Evolutionary conservation across 2,113 vertebrate genomes (phyloP), one percentile per base, ranked within the genome.

Genomic region (Castor canadensis): DNA sequence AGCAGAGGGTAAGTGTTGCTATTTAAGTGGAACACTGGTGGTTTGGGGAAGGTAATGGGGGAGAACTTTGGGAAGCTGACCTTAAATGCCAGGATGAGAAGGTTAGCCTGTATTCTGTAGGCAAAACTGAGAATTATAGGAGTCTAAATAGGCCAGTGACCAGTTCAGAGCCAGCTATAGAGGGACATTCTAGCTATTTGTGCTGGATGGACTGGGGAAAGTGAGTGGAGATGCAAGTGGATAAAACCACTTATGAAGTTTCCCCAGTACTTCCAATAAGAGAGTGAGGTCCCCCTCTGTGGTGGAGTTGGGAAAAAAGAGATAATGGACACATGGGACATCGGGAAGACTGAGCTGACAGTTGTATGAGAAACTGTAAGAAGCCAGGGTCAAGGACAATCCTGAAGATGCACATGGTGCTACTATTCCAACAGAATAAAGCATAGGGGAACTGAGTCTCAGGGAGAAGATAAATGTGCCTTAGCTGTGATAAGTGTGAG

Each of bases 1-100:
- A 82, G 13, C 11, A 64, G 64, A 89, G 47, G 64, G 45, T 35
- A 84, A 72, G n/a, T n/a, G 58, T 43, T 54, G 58, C 32, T 62
- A 49, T 80, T 82, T 45, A 73, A 80, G 10, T 80, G 43, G 52
- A 66, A 83, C 52, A 30, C 1, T 66, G 77, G 15, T 73, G 35
- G 93, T 89, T 94, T 67, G 43, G 79, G 80, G 56, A 87, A 89
- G 75, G 76, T 54, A 64, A 85, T 67, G 56, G 77, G 43, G 82
- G 35, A 73, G 45, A 81, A 85, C 43, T 67, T 22, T 52, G 7
- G 43, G 45, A 94, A 96, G 52, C 40, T 82, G n/a, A 45, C 58
- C 87, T 82, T 58, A n/a, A 72, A 20, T 35, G 16, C n/a, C 40
- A 81, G 45, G 30, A 20, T 45, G 75, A 67, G 24, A 85, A 60